phyloP scores from a whole-genome alignment of 2,113 vertebrate genomes.

The Neogale vison region DNA sequence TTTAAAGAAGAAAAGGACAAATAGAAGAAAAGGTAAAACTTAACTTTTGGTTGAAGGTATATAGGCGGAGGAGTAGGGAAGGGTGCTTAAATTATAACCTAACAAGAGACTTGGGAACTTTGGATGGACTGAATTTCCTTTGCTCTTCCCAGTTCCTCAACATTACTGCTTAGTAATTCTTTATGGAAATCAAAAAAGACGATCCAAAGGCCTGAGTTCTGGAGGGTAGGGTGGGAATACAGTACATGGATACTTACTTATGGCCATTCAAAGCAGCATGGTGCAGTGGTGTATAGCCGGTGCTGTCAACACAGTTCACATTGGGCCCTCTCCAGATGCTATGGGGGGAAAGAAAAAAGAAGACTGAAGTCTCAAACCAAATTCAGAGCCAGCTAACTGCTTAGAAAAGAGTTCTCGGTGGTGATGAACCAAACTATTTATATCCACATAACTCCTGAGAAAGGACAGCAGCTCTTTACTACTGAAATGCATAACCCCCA shows the following conservation, averaged over 20 bases:
- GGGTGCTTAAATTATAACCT: not conserved
- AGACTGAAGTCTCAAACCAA: conserved; percentile 39
- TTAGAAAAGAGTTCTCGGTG: not conserved
- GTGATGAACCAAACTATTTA: not conserved
- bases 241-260: conserved; percentile 86
- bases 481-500: not conserved
- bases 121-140: not conserved
- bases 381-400: not conserved
- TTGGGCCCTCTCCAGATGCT: conserved; percentile 99
- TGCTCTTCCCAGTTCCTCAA: not conserved
- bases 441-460: not conserved
- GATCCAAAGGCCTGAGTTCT: not conserved
- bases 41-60: not conserved
- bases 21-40: conserved; percentile 26
- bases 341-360: conserved; percentile 70
- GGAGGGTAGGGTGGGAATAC: accelerated
- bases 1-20: not conserved
- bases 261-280: conserved; percentile 98
- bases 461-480: not conserved
- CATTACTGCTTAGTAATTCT: not conserved
- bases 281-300: conserved; percentile 97
- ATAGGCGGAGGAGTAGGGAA: not conserved
- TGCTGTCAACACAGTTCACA: conserved; percentile 98
- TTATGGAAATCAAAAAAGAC: not conserved
- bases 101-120: not conserved